phyloP scores from a whole-genome alignment of 2,888 invertebrate genomes.

The Coronaproctus castanopsis region DNA sequence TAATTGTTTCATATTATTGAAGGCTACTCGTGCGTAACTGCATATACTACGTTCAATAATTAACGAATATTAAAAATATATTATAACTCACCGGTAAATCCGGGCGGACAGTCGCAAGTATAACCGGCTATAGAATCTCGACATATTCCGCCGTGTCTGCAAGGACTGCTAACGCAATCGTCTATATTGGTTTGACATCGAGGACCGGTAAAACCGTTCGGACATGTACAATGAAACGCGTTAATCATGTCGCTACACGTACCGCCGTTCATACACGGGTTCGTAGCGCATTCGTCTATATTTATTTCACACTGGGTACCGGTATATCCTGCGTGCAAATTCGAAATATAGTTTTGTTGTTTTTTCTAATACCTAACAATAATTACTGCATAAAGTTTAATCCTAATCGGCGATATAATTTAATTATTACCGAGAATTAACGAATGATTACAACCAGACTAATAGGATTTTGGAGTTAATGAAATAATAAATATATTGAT shows the following conservation, averaged over 20 bases:
- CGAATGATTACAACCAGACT: too few relatives aligned
- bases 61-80: too few relatives aligned
- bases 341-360: too few relatives aligned
- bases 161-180: slow-evolving; percentile 71
- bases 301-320: slow-evolving; percentile 80
- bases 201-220: slow-evolving; percentile 65
- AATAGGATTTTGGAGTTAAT: too few relatives aligned
- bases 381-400: too few relatives aligned
- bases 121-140: slow-evolving; percentile 77
- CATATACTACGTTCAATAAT: too few relatives aligned
- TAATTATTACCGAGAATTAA: too few relatives aligned
- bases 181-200: slow-evolving; percentile 79
- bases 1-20: too few relatives aligned
- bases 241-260: slow-evolving; percentile 72
- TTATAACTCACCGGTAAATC: slow-evolving; percentile 45
- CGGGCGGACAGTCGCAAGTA: slow-evolving; percentile 74
- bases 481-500: too few relatives aligned
- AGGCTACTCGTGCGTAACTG: too few relatives aligned
- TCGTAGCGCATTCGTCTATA: slow-evolving; percentile 71
- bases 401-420: too few relatives aligned
- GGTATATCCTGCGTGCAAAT: slow-evolving; percentile 50
- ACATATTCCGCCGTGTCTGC: slow-evolving; percentile 73
- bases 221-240: slow-evolving; percentile 69
- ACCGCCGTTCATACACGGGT: slow-evolving; percentile 71
- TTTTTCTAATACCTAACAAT: too few relatives aligned